Evolutionary conservation across 2,113 vertebrate species (phyloP).

Genomic region (Procavia capensis): DNA sequence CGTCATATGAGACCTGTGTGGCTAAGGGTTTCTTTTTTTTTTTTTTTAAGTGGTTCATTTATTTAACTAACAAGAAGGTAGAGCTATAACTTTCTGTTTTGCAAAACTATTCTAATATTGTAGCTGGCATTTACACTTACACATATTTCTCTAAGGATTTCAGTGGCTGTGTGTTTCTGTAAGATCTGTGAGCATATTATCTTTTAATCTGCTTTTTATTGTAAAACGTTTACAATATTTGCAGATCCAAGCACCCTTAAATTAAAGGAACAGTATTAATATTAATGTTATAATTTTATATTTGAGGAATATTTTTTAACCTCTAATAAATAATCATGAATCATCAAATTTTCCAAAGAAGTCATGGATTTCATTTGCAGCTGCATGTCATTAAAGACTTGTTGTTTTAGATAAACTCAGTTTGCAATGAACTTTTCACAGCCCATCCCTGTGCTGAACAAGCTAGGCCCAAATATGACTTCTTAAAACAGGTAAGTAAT

Average conservation of each 20-base stretch:
- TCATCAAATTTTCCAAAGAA: slow-evolving; percentile 2
- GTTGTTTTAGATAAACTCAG: not conserved
- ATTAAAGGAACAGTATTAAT: slow-evolving; percentile 69
- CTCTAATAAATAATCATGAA: slow-evolving; percentile 17
- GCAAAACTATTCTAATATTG: slow-evolving; percentile 61
- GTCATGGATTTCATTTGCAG: not conserved
- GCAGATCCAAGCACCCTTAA: slow-evolving; percentile 61
- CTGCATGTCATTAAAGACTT: not conserved
- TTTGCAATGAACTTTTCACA: not conserved
- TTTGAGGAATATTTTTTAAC: not conserved
- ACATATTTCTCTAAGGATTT: slow-evolving; percentile 52
- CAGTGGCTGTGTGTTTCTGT: slow-evolving; percentile 38
- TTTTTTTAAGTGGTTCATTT: not conserved
- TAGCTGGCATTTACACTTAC: slow-evolving; percentile 67
- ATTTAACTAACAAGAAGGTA: not conserved
- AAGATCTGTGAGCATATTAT: slow-evolving; percentile 70
- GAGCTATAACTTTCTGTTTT: slow-evolving; percentile 16
- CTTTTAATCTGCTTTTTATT: slow-evolving; percentile 79
- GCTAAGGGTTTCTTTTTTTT: not conserved
- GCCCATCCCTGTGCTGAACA: not conserved
- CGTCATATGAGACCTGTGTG: not conserved
- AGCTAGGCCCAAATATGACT: not conserved
- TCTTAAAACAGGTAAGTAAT: not conserved
- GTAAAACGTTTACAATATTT: slow-evolving; percentile 70
- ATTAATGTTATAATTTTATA: slow-evolving; percentile 63